These are phyloP conservation scores for Esox masquinongy DNA, from an alignment of 2,797 vertebrate species.

Conservation along the genomic window DNA sequence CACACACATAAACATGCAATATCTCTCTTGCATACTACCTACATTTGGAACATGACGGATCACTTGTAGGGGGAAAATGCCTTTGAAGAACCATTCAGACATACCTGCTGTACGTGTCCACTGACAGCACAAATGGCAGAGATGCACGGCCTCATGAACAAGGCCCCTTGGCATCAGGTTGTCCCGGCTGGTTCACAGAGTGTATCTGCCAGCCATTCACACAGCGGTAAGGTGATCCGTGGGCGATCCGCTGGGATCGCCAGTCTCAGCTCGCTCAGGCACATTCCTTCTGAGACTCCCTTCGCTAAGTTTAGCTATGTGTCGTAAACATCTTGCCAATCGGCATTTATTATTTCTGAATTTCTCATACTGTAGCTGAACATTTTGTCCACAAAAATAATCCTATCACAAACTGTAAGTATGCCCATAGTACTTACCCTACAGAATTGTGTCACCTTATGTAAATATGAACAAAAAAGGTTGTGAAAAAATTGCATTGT, in stretches of 20 bases:
- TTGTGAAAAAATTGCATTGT: no score
- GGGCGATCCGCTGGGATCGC: not conserved
- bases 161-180: not conserved
- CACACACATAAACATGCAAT: not conserved
- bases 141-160: not conserved
- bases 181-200: not conserved
- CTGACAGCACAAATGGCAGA: not conserved
- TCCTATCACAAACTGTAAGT: no score
- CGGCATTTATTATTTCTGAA: no score
- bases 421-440: no score
- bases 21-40: not conserved
- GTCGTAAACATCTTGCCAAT: no score
- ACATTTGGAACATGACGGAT: not conserved
- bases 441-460: no score
- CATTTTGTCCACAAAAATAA: no score
- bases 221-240: conserved; percentile 1
- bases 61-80: not conserved
- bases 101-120: not conserved
- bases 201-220: not conserved
- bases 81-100: not conserved
- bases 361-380: no score
- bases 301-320: no score
- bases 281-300: conserved; percentile 2
- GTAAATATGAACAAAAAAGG: no score
- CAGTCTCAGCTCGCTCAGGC: not conserved